These are phyloP conservation scores for Ostrea edulis DNA, from an alignment of 1,140 invertebrate genomes.

Conservation along the genomic window DNA sequence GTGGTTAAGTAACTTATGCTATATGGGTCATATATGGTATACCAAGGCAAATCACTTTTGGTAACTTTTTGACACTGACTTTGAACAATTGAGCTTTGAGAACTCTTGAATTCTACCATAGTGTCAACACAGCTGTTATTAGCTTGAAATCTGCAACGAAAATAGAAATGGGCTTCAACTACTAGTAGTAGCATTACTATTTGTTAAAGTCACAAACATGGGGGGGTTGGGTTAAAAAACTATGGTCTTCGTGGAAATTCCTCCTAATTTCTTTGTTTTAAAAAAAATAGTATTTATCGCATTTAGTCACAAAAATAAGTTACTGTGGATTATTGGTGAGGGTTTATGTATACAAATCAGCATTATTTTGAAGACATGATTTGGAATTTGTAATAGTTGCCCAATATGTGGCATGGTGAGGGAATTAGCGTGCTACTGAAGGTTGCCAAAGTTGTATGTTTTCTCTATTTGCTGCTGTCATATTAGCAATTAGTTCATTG, in stretches of 20 bases:
- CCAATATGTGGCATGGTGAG: conserved; percentile 5
- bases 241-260: background rate
- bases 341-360: background rate
- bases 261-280: background rate
- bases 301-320: background rate
- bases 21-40: background rate
- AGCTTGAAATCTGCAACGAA: background rate
- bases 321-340: background rate
- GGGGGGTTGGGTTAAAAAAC: background rate
- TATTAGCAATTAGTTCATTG: conserved; percentile 30
- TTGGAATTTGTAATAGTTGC: background rate
- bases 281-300: background rate
- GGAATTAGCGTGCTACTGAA: conserved; percentile 12
- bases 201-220: background rate
- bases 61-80: conserved; percentile 17
- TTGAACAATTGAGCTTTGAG: background rate
- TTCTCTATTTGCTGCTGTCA: background rate
- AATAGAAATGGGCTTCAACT: background rate
- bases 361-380: background rate
- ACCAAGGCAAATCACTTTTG: background rate
- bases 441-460: conserved; percentile 28
- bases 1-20: background rate
- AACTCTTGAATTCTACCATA: background rate
- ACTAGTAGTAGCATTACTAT: background rate
- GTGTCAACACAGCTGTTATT: conserved; percentile 1